These are phyloP conservation scores for Drosophila virilis DNA, from an alignment of 1,140 invertebrate genomes.

Conservation along the genomic window DNA sequence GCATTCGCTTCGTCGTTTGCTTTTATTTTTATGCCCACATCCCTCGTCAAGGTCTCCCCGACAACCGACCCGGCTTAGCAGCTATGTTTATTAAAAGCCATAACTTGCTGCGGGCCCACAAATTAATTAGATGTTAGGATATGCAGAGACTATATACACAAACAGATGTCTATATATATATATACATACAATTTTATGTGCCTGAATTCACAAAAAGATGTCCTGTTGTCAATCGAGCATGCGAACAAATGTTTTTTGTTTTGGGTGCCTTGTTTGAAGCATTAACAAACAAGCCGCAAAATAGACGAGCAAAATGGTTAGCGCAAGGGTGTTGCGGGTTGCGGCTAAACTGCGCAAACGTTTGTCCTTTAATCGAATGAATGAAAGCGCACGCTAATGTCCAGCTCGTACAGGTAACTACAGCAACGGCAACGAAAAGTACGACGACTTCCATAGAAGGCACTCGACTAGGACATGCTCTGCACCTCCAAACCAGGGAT, in stretches of 20 bases:
- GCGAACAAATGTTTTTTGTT: slow-evolving; percentile 4
- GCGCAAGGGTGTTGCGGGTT: not conserved
- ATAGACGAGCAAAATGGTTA: slow-evolving; percentile 9
- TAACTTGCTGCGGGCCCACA: slow-evolving; percentile 34
- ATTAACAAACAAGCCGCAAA: slow-evolving; percentile 39
- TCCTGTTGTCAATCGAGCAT: slow-evolving; percentile 31
- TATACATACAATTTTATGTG: slow-evolving; percentile 3
- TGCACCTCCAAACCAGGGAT: not conserved
- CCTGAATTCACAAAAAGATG: not conserved
- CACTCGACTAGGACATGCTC: too few species aligned
- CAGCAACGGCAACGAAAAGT: not conserved
- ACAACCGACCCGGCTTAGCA: slow-evolving; percentile 18
- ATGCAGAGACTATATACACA: not conserved
- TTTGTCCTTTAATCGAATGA: slow-evolving; percentile 68
- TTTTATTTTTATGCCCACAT: slow-evolving; percentile 60
- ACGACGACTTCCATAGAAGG: not conserved
- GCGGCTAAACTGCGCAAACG: slow-evolving; percentile 27
- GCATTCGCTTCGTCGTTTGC: slow-evolving; percentile 63
- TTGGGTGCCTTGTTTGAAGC: slow-evolving; percentile 20
- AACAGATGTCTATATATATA: not conserved
- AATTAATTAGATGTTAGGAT: slow-evolving; percentile 43
- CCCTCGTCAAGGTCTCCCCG: not conserved
- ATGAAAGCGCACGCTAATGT: slow-evolving; percentile 67
- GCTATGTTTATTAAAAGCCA: slow-evolving; percentile 68
- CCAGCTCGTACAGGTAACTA: slow-evolving; percentile 40